phyloP scores from a whole-genome alignment of 2,797 vertebrate species.

The Typhlichthys eigenmanni region DNA sequence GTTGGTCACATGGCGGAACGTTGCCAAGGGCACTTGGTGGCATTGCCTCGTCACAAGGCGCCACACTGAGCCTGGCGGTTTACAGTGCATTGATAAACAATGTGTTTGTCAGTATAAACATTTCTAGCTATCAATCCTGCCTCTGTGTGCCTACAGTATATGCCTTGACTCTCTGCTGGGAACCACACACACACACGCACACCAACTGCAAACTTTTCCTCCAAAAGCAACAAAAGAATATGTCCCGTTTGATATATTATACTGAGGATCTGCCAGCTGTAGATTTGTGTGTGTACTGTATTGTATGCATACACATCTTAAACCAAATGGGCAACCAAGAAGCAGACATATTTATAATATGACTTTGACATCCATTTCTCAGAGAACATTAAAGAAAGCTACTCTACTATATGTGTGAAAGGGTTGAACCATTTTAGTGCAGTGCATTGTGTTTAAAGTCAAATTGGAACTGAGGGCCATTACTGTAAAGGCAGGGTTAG shows the following conservation, averaged over 20 bases:
- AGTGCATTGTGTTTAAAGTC: too few relatives aligned
- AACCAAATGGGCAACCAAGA: background rate
- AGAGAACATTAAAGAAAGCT: too few relatives aligned
- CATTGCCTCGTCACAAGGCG: too few relatives aligned
- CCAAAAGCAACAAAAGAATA: conserved; percentile 6
- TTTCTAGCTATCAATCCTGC: conserved; percentile 16
- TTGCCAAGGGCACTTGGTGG: too few relatives aligned
- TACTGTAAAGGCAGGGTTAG: too few relatives aligned
- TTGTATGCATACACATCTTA: background rate
- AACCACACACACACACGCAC: conserved; percentile 11
- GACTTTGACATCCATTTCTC: too few relatives aligned
- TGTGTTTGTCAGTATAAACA: conserved; percentile 16
- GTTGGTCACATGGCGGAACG: too few relatives aligned
- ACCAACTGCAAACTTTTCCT: conserved; percentile 15
- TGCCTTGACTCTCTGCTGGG: conserved; percentile 28
- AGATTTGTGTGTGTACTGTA: background rate
- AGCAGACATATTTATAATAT: background rate
- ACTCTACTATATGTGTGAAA: too few relatives aligned
- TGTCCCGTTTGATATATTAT: background rate
- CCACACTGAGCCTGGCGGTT: background rate
- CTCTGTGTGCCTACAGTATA: conserved; percentile 14
- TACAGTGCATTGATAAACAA: conserved; percentile 20
- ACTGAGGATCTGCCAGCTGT: background rate
- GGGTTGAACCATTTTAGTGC: too few relatives aligned
- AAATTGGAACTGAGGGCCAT: too few relatives aligned